These are phyloP conservation scores for Pocillopora damicornis DNA, from an alignment of 64 coral and sea anemone species.

Conservation along the genomic window DNA sequence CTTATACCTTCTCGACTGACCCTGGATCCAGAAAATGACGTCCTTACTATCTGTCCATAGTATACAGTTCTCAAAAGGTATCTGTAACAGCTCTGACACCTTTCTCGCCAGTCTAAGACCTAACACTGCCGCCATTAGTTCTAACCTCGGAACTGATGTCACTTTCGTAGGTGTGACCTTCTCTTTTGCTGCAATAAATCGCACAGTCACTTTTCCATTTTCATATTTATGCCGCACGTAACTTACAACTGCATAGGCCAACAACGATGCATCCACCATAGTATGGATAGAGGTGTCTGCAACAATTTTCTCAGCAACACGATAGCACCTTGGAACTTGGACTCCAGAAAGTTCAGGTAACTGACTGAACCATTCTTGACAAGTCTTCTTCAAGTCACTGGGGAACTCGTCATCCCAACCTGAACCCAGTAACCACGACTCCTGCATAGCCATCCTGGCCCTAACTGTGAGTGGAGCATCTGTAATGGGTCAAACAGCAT, in stretches of 20 bases:
- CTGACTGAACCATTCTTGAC: constrained; percentile 21
- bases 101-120: no score
- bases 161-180: no score
- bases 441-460: constrained; percentile 26
- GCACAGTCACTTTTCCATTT: neutral
- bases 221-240: constrained; percentile 30
- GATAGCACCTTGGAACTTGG: constrained; percentile 6
- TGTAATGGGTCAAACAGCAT: constrained; percentile 45
- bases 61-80: no score
- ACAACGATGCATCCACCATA: constrained; percentile 24
- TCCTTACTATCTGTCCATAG: no score
- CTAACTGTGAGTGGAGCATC: constrained; percentile 22
- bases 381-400: neutral
- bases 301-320: neutral
- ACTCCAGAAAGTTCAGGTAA: constrained; percentile 15
- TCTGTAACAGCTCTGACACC: no score
- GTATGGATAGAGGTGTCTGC: neutral
- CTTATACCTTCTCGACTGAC: no score
- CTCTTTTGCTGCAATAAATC: constrained; percentile 5
- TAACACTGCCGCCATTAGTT: no score
- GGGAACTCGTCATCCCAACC: constrained; percentile 41
- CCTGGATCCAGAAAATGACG: no score
- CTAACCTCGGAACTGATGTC: no score
- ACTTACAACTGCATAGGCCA: constrained; percentile 43
- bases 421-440: constrained; percentile 3